Evolutionary conservation across 2,797 vertebrate genomes (phyloP).

Genomic region (Lepus townsendii): DNA sequence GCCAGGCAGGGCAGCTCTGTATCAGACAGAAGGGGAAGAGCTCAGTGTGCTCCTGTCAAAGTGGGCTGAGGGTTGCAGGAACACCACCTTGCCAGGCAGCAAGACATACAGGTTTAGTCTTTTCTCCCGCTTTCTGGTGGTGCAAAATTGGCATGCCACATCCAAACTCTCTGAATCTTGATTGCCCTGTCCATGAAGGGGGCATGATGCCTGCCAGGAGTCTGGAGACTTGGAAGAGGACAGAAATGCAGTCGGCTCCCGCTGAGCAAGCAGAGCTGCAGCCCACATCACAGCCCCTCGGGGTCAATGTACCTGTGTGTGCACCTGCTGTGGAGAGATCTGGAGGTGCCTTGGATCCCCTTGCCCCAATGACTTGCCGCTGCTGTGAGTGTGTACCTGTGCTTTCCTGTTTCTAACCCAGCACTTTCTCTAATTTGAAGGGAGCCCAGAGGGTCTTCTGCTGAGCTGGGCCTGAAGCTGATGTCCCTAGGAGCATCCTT

Average conservation of each 20-base stretch:
- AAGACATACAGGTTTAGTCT: background rate
- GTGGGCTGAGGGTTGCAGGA: background rate
- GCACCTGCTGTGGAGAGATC: background rate
- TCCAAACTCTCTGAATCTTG: background rate
- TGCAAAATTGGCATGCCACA: background rate
- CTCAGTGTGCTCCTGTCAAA: background rate
- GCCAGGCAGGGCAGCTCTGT: background rate
- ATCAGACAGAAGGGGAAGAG: background rate
- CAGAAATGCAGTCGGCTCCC: background rate
- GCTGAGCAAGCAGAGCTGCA: background rate
- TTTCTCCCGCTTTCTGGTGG: background rate
- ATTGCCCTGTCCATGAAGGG: background rate
- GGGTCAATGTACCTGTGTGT: background rate
- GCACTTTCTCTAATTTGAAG: background rate
- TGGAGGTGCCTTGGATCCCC: too few relatives aligned
- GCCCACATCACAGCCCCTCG: rapidly evolving
- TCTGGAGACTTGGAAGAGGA: background rate
- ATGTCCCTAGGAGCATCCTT: background rate
- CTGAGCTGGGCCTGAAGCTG: background rate
- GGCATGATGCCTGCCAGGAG: background rate
- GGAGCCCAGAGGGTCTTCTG: background rate
- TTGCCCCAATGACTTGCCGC: background rate
- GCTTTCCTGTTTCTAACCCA: background rate
- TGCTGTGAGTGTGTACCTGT: background rate
- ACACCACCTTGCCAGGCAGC: background rate